Evolutionary conservation across 2,113 vertebrate species (phyloP).

Genomic region (Acanthochromis polyacanthus): DNA sequence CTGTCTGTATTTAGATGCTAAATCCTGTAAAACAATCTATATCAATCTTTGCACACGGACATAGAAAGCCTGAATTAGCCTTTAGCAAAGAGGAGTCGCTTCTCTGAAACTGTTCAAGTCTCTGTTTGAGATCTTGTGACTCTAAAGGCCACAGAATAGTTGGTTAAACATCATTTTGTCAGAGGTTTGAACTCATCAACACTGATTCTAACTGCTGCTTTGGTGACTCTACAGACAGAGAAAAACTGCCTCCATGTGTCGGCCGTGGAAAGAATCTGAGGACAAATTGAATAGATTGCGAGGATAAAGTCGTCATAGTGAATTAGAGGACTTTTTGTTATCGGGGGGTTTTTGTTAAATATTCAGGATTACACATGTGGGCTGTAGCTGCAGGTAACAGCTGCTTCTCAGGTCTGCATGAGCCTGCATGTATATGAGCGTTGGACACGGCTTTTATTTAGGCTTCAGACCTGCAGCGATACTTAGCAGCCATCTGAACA

Average conservation of each 20-base stretch:
- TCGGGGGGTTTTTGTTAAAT: conserved; percentile 71
- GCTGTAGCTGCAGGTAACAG: conserved; percentile 37
- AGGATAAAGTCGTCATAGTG: conserved; percentile 77
- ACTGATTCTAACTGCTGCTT: no score
- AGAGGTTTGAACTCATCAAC: no score
- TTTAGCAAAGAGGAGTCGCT: no score
- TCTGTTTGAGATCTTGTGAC: no score
- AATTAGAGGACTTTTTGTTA: conserved; percentile 76
- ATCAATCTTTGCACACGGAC: no score
- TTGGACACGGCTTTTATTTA: conserved; percentile 17
- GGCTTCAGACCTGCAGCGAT: conserved; percentile 45
- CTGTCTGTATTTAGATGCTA: no score
- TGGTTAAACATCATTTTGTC: no score
- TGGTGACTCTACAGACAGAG: no score
- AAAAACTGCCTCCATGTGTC: conserved; percentile 76
- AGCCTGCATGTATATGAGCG: conserved; percentile 33
- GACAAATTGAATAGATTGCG: conserved; percentile 83
- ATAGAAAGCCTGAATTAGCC: no score
- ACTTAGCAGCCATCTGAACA: conserved; percentile 50
- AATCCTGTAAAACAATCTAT: no score
- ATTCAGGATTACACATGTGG: conserved; percentile 60
- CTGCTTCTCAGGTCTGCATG: conserved; percentile 35
- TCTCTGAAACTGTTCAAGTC: no score
- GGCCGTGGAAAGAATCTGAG: conserved; percentile 66
- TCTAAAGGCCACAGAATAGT: no score